Evolutionary conservation across 2,797 vertebrate genomes (phyloP).

Genomic region (Chelon labrosus): DNA sequence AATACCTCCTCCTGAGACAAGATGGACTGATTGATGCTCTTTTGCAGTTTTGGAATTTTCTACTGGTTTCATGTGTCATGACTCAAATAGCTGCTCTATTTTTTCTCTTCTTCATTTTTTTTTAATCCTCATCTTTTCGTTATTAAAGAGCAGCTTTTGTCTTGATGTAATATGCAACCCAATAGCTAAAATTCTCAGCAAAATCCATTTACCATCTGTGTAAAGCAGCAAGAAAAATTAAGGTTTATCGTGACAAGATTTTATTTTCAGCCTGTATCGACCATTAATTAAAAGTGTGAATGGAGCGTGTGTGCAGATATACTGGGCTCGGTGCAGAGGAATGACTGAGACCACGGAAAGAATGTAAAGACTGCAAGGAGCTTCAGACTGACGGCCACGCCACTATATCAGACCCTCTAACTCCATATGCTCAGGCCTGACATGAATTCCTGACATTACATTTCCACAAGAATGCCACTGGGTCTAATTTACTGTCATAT

Average conservation of each 20-base stretch:
- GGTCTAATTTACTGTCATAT: slow-evolving; percentile 19
- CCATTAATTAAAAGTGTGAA: not conserved
- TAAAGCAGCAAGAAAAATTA: no score
- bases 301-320: slow-evolving; percentile 17
- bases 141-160: not conserved
- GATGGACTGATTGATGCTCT: not conserved
- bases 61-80: not conserved
- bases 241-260: no score
- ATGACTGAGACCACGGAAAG: slow-evolving; percentile 54
- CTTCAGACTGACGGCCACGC: slow-evolving; percentile 21
- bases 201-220: no score
- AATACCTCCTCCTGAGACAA: not conserved
- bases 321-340: slow-evolving; percentile 13
- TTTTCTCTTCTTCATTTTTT: not conserved
- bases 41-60: not conserved
- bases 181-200: no score
- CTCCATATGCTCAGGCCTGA: slow-evolving; percentile 6
- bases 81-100: not conserved
- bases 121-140: not conserved
- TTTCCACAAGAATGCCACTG: slow-evolving; percentile 3
- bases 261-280: not conserved
- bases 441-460: slow-evolving; percentile 32
- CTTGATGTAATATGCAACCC: not conserved
- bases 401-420: slow-evolving; percentile 28
- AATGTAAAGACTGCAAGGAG: slow-evolving; percentile 55